A percentile compares a stretch with the other conserved stretches of the same genome.
Conservation (phyloP, 2,797 vertebrate species). For the Crocidura indochinensis region DNA sequence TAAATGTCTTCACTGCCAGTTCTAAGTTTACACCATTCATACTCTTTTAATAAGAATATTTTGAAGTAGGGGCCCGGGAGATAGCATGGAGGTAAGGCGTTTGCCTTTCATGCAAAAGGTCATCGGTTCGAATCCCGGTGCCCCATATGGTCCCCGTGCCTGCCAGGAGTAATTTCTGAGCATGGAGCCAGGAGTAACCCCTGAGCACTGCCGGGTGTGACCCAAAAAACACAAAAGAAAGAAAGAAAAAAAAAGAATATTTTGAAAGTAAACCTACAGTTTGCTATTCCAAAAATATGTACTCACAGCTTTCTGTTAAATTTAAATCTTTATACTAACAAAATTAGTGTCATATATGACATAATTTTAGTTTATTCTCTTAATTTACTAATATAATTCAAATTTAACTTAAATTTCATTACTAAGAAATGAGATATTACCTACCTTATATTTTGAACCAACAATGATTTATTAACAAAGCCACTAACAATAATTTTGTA, state of each 20-base stretch:
- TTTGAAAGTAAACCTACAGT: not conserved
- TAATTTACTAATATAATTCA: not conserved
- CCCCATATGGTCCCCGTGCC: no score
- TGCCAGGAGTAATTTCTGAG: no score
- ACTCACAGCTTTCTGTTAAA: not conserved
- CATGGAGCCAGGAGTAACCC: no score
- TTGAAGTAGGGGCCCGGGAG: no score
- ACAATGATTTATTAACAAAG: not conserved
- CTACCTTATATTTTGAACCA: not conserved
- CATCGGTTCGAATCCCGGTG: no score
- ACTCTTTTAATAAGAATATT: slow-evolving; percentile 30
- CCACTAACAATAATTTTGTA: not conserved
- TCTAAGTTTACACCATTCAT: not conserved
- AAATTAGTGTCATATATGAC: not conserved
- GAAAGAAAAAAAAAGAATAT: no score
- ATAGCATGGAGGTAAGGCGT: no score
- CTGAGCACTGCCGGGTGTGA: no score
- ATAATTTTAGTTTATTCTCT: not conserved
- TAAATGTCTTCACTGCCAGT: not conserved
- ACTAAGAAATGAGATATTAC: not conserved
- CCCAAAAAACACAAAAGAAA: no score
- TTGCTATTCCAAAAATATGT: not conserved
- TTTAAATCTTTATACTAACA: not conserved
- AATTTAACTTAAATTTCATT: no score
- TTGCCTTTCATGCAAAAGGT: no score